Percentiles rank a stretch among this genome's conserved stretches.
These are phyloP conservation scores for Chrysopilus asiliformis DNA, from an alignment of 2,888 invertebrate species.

Conservation along the genomic window DNA sequence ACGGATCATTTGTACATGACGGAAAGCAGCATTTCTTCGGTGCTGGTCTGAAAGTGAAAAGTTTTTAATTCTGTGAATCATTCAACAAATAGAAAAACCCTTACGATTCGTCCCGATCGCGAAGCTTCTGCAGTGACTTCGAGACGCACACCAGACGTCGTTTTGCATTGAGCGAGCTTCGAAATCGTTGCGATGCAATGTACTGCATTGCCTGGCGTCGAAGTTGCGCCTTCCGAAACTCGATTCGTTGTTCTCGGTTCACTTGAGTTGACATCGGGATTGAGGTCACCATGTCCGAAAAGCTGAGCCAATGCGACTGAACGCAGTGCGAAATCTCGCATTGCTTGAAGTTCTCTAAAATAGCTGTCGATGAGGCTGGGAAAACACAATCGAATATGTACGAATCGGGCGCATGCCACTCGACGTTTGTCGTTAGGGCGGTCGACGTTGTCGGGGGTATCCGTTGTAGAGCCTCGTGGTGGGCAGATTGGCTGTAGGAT, in stretches of 20 bases:
- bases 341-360: constrained; percentile 2
- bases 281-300: constrained; percentile 18
- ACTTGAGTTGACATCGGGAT: constrained; percentile 16
- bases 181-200: constrained; percentile 26
- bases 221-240: constrained; percentile 25
- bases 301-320: constrained; percentile 28
- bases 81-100: constrained; percentile 6
- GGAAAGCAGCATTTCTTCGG: constrained; percentile 26
- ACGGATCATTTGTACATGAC: constrained; percentile 25
- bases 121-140: constrained; percentile 27
- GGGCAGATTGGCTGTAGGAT: too few species aligned
- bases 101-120: constrained; percentile 18
- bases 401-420: constrained; percentile 42
- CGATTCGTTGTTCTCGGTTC: constrained; percentile 31
- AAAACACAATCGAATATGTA: constrained; percentile 36
- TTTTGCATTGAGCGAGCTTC: constrained; percentile 25
- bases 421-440: constrained; percentile 10
- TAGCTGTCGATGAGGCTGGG: constrained; percentile 13
- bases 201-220: constrained; percentile 31
- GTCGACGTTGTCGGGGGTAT: too few species aligned
- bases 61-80: neutral
- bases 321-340: constrained; percentile 23
- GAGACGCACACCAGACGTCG: constrained; percentile 29
- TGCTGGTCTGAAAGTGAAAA: constrained; percentile 13
- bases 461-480: too few species aligned